These are phyloP conservation scores for Trachops cirrhosus DNA, from an alignment of 2,797 vertebrate species.

Conservation along the genomic window DNA sequence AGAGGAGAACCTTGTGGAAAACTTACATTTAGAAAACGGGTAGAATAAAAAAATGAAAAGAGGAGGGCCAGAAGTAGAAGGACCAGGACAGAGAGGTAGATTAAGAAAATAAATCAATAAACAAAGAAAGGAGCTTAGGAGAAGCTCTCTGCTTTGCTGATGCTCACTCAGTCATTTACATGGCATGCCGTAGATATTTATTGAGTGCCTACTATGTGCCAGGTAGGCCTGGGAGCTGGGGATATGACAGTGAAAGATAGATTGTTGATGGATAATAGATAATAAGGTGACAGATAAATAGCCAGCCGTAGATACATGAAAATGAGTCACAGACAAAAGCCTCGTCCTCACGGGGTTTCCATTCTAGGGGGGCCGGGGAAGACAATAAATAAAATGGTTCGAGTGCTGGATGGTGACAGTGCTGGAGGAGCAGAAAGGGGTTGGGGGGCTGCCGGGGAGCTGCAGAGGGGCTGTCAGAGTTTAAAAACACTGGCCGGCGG, in stretches of 20 bases:
- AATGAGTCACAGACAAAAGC: no score
- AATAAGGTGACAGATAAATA: neutral
- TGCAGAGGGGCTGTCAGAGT: accelerated
- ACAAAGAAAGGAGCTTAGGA: neutral
- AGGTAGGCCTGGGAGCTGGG: neutral
- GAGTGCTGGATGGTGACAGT: accelerated
- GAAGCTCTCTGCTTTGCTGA: neutral
- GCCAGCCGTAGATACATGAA: neutral
- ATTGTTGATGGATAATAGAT: neutral
- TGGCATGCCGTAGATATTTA: neutral
- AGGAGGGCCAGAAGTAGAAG: neutral
- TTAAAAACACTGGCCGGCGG: neutral
- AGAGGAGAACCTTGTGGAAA: neutral
- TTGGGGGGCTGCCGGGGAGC: accelerated
- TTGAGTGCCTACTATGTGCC: neutral
- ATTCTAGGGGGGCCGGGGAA: neutral
- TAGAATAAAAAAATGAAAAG: neutral
- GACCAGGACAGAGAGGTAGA: neutral
- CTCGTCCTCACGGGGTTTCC: neutral
- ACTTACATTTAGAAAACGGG: neutral
- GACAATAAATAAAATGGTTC: neutral
- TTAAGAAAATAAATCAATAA: neutral
- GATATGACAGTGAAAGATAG: neutral
- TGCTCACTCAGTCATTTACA: accelerated
- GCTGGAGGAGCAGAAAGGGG: neutral